A percentile compares a stretch with the other conserved stretches of the same genome.
Evolutionary conservation across 2,888 invertebrate species (phyloP).

Genomic region (Philopedon plagiatum): DNA sequence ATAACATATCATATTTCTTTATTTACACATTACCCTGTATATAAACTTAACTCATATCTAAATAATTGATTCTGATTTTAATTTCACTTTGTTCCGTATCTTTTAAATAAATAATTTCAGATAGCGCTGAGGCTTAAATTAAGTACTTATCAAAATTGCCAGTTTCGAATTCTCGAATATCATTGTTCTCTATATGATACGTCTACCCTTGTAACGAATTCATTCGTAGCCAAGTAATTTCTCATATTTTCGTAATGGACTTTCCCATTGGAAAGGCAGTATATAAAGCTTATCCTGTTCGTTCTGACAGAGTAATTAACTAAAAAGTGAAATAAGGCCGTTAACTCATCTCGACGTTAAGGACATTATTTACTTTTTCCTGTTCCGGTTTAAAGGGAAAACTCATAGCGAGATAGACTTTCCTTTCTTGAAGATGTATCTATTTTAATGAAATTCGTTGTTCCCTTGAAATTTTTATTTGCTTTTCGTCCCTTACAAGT

Average conservation of each 20-base stretch:
- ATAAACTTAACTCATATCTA: too few species aligned
- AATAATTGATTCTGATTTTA: too few species aligned
- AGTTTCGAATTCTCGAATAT: not conserved
- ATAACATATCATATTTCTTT: too few species aligned
- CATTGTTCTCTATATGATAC: conserved; percentile 17
- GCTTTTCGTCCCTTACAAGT: too few species aligned
- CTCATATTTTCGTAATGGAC: conserved; percentile 49
- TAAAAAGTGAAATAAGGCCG: conserved; percentile 49
- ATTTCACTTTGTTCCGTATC: too few species aligned
- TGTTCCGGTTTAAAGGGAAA: conserved; percentile 37
- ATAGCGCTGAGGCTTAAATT: not conserved
- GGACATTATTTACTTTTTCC: conserved; percentile 44
- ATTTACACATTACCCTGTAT: too few species aligned
- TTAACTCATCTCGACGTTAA: conserved; percentile 35
- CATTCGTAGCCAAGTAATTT: conserved; percentile 21
- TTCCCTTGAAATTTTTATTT: not conserved
- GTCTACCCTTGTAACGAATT: conserved; percentile 17
- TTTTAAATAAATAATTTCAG: too few species aligned
- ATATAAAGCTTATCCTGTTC: conserved; percentile 48
- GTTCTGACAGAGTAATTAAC: conserved; percentile 51
- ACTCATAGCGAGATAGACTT: conserved; percentile 12
- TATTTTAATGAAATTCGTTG: not conserved
- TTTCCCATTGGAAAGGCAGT: conserved; percentile 40
- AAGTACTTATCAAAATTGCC: conserved; percentile 8
- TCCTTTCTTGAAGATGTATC: conserved; percentile 16